Base-by-base conservation (phyloP, 2,888 invertebrate genomes). In the Drosophila eohydei region DNA sequence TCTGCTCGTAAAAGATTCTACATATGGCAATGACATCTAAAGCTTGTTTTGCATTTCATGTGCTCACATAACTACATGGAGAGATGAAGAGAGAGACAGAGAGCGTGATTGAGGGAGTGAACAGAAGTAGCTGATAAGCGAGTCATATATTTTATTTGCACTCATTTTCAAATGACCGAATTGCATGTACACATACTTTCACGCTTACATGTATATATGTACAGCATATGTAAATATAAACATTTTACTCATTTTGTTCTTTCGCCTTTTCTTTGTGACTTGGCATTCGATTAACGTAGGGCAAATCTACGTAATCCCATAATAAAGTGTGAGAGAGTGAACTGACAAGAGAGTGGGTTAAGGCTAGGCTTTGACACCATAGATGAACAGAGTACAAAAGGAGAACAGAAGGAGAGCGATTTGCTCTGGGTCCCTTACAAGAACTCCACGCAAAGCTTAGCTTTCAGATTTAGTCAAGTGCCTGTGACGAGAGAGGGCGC, bases 141-240 rank as follows among this genome's bases (percentile, higher is more conserved):
- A 48, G 30, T 78, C 68, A 44, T 28, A 38, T 46, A 46, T 28
- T 28, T 61, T 52, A 66, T 73, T 63, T 60, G 38, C 46, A 62
- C 54, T 74, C 67, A 32, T 78, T 59, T 59, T 74, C 74, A 56
- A 75, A 44, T 76, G 75, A 76, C 79, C 80, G 75, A 76, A 63
- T 64, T 76, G 64, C 61, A 74, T 58, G 59, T 48, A 64, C 41
- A 50, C 28, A 59, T 41, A 28, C 44, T 28, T 14, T 14, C 28
- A 48, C 6, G 6, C n/a, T 30, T 16, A 44, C 14, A 55, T n/a
- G 21, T 9, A 32, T 55, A 50, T 30, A 6, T 12, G 48, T 62
- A 34, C 12, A 21, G 51, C 38, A 16, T 44, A 48, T 44, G 40
- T 68, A 57, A 51, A 32, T 70, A 52, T 21, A 46, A 55, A 55